Base-by-base conservation (phyloP, 2,113 vertebrate species). In the Merops nubicus region DNA sequence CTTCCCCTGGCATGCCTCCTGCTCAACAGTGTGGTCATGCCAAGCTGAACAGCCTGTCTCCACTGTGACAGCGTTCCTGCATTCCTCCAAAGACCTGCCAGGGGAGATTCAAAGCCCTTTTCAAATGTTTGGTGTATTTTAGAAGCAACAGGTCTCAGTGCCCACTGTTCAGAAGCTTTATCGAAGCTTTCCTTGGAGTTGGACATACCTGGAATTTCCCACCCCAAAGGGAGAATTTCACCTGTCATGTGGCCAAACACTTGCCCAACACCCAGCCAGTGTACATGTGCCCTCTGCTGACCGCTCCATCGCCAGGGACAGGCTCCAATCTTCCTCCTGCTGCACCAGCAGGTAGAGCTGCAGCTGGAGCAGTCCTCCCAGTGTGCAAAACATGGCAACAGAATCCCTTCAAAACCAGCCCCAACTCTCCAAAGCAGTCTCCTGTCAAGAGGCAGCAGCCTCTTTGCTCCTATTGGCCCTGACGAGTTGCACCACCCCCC, bases 261-360 rank as follows among this genome's bases (percentile, higher is more conserved):
- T 59, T 0, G 0, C 9, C 23, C 0, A 0, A 19, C 5, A 2
- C 60, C 4, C 0, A 10, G 7, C 23, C 1, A 2, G 48, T 8
- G 11, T 50, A 12, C 11, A 5, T 4, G 0, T 79, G 50, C 67
- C 36, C 62, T 91, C 42, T 89, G 40, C 95, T 85, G 78, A 75
- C 59, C 48, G 47, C 9, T 2, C 36, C 4, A 5, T 0, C 1
- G 31, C 77, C 0, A 0, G 18, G 31, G 10, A 11, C 5, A 3
- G 40, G 60, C 45, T 78, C 43, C 47, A 9, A 31, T 18, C 25
- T 54, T 64, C 57, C 31, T 73, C 19, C 22, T 0, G 0, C 42
- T 2, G 1, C 1, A 0, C 36, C 63, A 70, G 82, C 81, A 72
- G 43, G 6, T 43, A 16, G 22, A 91, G 60, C 85, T 84, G 11